phyloP scores from a whole-genome alignment of 1,140 invertebrate species.

The Danaus melanippus region DNA sequence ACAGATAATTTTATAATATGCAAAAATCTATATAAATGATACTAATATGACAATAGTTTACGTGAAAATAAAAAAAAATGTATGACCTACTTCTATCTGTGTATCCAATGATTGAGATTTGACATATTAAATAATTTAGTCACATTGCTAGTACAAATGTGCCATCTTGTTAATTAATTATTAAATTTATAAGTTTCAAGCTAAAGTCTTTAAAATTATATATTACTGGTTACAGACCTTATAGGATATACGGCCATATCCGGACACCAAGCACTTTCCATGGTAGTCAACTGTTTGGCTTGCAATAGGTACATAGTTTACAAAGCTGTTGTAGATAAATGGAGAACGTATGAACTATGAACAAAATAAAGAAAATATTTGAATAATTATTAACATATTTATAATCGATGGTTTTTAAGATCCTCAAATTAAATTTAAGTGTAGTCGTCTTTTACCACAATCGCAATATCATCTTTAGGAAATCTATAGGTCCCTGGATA shows the following conservation, averaged over 20 bases:
- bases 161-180: constrained; percentile 4
- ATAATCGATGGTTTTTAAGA: too few relatives aligned
- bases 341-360: constrained; percentile 27
- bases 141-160: too few relatives aligned
- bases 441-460: constrained; percentile 26
- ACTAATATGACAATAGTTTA: too few relatives aligned
- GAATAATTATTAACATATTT: too few relatives aligned
- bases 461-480: constrained; percentile 37
- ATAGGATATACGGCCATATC: constrained; percentile 34
- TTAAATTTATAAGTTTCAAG: background rate
- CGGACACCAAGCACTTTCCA: constrained; percentile 42
- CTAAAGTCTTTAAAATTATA: too few relatives aligned
- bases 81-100: too few relatives aligned
- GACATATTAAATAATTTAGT: too few relatives aligned
- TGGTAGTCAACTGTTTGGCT: constrained; percentile 24
- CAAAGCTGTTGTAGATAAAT: constrained; percentile 31
- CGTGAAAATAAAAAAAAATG: too few relatives aligned
- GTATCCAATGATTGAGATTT: too few relatives aligned
- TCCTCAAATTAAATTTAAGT: background rate
- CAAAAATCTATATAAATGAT: too few relatives aligned
- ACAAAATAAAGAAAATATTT: constrained; percentile 3
- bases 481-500: constrained; percentile 36
- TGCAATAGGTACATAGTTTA: constrained; percentile 33
- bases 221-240: constrained; percentile 4
- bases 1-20: too few relatives aligned